Conservation (phyloP, 2,113 vertebrate species). For the Chloropsis hardwickii region DNA sequence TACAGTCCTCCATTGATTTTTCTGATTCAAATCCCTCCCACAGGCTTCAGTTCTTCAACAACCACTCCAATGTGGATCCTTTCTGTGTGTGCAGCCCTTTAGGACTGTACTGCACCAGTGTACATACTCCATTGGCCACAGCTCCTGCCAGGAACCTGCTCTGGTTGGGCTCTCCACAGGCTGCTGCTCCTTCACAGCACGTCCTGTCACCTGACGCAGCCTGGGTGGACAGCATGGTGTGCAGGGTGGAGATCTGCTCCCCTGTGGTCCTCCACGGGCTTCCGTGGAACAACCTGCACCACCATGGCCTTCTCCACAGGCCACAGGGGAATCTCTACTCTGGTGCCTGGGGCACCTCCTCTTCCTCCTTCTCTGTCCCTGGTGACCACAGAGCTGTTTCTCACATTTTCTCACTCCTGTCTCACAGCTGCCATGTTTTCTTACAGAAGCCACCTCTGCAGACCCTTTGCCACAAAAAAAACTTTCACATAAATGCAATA, state of each 20-base stretch:
- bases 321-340: background rate
- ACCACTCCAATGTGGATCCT: background rate
- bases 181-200: background rate
- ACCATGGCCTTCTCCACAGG: background rate
- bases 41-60: background rate
- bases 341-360: background rate
- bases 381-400: background rate
- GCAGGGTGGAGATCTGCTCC: background rate
- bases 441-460: background rate
- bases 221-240: fast-evolving
- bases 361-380: background rate
- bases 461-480: background rate
- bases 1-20: background rate
- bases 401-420: background rate
- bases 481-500: background rate
- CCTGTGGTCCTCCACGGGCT: background rate
- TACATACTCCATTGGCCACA: background rate
- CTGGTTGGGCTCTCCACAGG: background rate
- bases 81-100: background rate
- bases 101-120: background rate
- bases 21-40: background rate
- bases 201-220: background rate
- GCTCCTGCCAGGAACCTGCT: background rate
- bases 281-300: background rate
- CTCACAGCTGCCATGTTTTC: background rate